phyloP scores from a whole-genome alignment of 2,113 vertebrate species.

The Glaucidium brasilianum region DNA sequence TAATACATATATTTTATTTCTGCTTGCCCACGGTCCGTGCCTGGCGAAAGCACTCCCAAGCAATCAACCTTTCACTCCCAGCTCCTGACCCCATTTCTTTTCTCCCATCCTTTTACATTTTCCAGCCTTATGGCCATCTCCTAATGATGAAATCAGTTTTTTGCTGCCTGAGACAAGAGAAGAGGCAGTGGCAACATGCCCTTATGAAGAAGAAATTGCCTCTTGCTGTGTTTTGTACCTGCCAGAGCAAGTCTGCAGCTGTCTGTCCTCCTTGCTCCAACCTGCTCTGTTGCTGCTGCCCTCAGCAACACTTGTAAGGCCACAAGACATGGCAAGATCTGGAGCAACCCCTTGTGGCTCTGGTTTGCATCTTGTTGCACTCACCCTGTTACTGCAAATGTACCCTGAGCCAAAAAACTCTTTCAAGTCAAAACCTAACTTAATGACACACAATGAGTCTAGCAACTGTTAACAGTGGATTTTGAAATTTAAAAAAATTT shows the following conservation, averaged over 20 bases:
- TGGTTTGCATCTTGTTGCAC: background rate
- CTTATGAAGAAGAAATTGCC: background rate
- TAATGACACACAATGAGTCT: background rate
- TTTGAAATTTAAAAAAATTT: background rate
- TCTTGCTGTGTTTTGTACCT: background rate
- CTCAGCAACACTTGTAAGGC: background rate
- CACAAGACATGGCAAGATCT: rapidly evolving
- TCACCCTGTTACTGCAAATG: background rate
- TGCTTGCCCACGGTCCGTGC: background rate
- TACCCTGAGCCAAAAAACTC: background rate
- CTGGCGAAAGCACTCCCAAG: background rate
- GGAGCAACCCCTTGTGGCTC: background rate
- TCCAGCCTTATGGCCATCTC: background rate
- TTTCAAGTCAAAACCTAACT: background rate
- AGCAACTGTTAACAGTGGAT: background rate
- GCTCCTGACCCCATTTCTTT: background rate
- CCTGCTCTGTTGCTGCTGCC: background rate
- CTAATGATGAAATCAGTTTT: background rate
- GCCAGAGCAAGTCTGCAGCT: background rate
- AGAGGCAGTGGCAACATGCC: background rate
- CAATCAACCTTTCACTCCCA: background rate
- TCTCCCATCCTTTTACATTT: background rate
- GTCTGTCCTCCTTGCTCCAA: background rate
- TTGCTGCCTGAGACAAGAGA: background rate
- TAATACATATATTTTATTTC: background rate